Percentiles rank a stretch among this genome's conserved stretches.
phyloP scores from a whole-genome alignment of 2,113 vertebrate species.

The Pterocles gutturalis region DNA sequence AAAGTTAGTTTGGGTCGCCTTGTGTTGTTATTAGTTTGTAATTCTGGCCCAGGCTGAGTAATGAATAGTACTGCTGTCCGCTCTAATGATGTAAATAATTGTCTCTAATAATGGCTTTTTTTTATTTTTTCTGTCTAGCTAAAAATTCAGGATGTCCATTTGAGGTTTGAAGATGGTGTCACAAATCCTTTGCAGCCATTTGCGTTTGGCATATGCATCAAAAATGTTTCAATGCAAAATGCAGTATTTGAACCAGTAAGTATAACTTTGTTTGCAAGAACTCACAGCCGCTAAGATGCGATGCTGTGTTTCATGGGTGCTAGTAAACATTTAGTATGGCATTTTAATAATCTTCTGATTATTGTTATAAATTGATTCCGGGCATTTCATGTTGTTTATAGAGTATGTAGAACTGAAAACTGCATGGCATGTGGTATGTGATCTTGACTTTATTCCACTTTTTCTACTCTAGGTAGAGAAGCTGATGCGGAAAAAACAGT shows the following conservation, averaged over 20 bases:
- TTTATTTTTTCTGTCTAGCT: slow-evolving; percentile 77
- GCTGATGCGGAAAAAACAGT: slow-evolving; percentile 89
- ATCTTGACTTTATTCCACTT: neutral
- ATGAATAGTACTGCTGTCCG: neutral
- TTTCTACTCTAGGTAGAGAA: slow-evolving; percentile 83
- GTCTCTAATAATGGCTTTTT: neutral
- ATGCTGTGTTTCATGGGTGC: neutral
- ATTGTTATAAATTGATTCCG: neutral
- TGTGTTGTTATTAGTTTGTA: neutral
- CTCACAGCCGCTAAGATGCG: too few species aligned
- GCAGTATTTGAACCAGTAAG: slow-evolving; percentile 89
- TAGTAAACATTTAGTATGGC: neutral
- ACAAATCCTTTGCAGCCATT: slow-evolving; percentile 88
- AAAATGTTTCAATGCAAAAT: slow-evolving; percentile 94
- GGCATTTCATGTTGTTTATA: neutral
- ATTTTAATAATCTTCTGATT: neutral
- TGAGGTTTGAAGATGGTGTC: slow-evolving; percentile 93
- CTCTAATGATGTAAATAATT: neutral
- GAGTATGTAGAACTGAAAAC: neutral
- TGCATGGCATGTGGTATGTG: fast-evolving
- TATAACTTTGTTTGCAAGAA: neutral
- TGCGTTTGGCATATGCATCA: slow-evolving; percentile 94
- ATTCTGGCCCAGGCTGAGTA: neutral
- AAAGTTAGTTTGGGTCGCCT: neutral
- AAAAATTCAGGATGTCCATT: slow-evolving; percentile 95